Percentiles rank a stretch among this genome's conserved stretches.
phyloP scores from a whole-genome alignment of 2,888 invertebrate genomes.

The Hartigia nigra region DNA sequence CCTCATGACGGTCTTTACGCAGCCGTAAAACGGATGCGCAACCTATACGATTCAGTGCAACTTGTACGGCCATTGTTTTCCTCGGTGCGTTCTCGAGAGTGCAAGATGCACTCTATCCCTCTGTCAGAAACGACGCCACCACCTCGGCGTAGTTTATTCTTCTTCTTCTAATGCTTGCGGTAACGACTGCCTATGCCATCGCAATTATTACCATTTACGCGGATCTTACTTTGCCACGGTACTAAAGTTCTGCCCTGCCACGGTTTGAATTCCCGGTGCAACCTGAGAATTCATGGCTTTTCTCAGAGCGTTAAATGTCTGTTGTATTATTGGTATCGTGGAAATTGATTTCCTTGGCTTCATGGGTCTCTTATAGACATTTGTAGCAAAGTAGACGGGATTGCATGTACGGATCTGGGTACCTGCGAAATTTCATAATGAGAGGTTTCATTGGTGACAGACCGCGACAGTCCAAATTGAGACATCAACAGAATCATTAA shows the following conservation, averaged over 20 bases:
- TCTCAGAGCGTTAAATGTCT: not conserved
- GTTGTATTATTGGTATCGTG: not conserved
- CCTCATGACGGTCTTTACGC: conserved; percentile 52
- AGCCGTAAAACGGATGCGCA: conserved; percentile 53
- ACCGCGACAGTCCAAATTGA: conserved; percentile 12
- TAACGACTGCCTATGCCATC: conserved; percentile 34
- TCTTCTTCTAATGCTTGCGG: conserved; percentile 42
- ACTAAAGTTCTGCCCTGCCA: conserved; percentile 36
- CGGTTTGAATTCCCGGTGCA: not conserved
- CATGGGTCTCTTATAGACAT: not conserved
- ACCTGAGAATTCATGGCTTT: not conserved
- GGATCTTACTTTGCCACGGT: conserved; percentile 34
- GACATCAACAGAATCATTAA: conserved; percentile 26
- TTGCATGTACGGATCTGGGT: not conserved
- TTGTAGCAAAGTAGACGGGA: not conserved
- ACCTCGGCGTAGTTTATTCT: not conserved
- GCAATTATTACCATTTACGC: conserved; percentile 56
- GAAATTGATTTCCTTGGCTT: not conserved
- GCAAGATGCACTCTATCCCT: not conserved
- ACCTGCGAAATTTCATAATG: not conserved
- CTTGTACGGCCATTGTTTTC: conserved; percentile 45
- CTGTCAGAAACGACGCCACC: not conserved
- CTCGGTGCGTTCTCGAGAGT: conserved; percentile 1
- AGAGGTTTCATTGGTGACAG: not conserved
- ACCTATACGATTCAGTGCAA: conserved; percentile 39